These are phyloP conservation scores for Pangasius sanitwongsei DNA, from an alignment of 2,797 vertebrate genomes.

Conservation along the genomic window DNA sequence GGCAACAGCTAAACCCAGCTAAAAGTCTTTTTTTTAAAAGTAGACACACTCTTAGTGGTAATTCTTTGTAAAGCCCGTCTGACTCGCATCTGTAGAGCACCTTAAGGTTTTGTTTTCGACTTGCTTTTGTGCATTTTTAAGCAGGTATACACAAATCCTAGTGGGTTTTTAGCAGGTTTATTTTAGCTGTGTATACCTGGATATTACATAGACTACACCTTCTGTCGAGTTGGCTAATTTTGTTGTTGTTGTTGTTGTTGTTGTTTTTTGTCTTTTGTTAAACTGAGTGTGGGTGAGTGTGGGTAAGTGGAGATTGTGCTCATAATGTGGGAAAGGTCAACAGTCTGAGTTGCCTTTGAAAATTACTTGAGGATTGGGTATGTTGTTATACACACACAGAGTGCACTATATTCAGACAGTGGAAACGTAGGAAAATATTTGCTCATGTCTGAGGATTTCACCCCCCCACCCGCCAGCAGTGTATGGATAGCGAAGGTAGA, in stretches of 20 bases:
- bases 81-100: background rate
- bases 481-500: slow-evolving; percentile 49
- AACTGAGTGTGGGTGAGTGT: background rate
- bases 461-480: slow-evolving; percentile 32
- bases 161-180: background rate
- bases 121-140: background rate
- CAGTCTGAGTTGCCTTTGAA: background rate
- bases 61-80: background rate
- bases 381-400: slow-evolving; percentile 17
- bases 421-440: slow-evolving; percentile 55
- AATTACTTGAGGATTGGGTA: slow-evolving; percentile 10
- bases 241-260: background rate
- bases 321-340: slow-evolving; percentile 7
- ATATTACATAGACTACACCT: background rate
- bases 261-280: background rate
- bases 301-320: background rate
- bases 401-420: slow-evolving; percentile 46
- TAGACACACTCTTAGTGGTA: background rate
- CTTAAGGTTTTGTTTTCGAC: background rate
- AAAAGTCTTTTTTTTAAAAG: background rate
- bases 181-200: background rate
- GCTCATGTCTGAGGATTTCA: slow-evolving; percentile 43
- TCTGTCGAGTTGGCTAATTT: background rate
- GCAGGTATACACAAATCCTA: background rate
- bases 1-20: background rate